These are phyloP conservation scores for Callipepla californica DNA, from an alignment of 2,113 vertebrate genomes.

Conservation along the genomic window DNA sequence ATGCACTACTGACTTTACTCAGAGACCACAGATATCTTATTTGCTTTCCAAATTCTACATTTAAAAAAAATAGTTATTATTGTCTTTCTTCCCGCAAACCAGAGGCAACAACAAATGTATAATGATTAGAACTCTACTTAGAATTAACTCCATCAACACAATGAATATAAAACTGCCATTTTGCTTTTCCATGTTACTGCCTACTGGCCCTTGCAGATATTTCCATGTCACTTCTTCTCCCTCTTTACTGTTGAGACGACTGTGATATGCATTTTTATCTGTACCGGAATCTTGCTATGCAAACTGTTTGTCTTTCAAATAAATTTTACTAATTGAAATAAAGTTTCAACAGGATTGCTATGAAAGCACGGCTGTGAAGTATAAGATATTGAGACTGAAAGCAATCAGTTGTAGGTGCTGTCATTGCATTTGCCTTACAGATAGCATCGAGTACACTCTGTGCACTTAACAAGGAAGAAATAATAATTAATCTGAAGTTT, in stretches of 20 bases:
- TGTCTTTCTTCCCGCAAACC: background rate
- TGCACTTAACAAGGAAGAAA: background rate
- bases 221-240: background rate
- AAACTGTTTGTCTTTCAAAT: conserved; percentile 30
- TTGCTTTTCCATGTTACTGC: background rate
- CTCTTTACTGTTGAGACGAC: background rate
- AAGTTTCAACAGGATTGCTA: background rate
- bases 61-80: background rate
- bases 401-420: background rate
- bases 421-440: background rate
- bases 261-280: conserved; percentile 5
- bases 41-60: background rate
- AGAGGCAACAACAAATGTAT: conserved; percentile 13
- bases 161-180: background rate
- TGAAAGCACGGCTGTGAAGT: background rate
- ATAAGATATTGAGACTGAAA: conserved; percentile 17
- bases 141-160: background rate
- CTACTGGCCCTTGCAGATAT: background rate
- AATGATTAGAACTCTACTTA: background rate
- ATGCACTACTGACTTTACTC: background rate
- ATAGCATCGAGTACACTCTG: background rate
- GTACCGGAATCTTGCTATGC: background rate
- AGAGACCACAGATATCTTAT: background rate
- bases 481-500: conserved; percentile 44
- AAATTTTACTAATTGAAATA: background rate